Evolutionary conservation across 2,888 invertebrate species (phyloP).

Genomic region (Pterostichus niger): DNA sequence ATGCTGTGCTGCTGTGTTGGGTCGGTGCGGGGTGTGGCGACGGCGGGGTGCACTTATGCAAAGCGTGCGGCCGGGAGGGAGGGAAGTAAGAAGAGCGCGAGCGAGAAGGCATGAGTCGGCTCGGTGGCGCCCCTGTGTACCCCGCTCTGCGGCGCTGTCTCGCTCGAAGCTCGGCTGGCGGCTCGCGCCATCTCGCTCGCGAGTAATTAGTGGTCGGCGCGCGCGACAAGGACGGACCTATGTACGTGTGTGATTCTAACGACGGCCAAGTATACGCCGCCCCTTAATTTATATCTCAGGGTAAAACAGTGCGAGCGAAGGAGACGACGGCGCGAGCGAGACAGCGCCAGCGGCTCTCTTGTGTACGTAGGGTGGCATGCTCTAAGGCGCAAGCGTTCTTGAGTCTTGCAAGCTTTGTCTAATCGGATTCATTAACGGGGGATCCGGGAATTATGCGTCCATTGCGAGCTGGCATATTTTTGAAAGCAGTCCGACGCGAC

Average conservation of each 20-base stretch:
- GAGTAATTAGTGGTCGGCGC: slow-evolving; percentile 77
- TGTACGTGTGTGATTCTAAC: slow-evolving; percentile 77
- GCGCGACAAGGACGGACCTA: slow-evolving; percentile 59
- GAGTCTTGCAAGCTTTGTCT: slow-evolving; percentile 78
- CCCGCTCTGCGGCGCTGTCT: background rate
- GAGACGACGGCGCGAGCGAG: slow-evolving; percentile 63
- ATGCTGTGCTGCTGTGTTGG: too few relatives aligned
- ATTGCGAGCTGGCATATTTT: slow-evolving; percentile 79
- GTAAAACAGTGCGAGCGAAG: slow-evolving; percentile 77
- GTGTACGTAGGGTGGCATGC: slow-evolving; percentile 67
- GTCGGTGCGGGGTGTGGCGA: background rate
- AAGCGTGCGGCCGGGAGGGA: slow-evolving; percentile 54
- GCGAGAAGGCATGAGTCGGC: slow-evolving; percentile 70
- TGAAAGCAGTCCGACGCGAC: slow-evolving; percentile 75
- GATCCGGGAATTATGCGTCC: slow-evolving; percentile 80
- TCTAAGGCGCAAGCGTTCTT: slow-evolving; percentile 77
- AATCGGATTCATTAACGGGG: slow-evolving; percentile 82
- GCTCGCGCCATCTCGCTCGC: slow-evolving; percentile 11
- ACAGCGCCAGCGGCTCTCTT: slow-evolving; percentile 70
- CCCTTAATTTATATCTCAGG: slow-evolving; percentile 78
- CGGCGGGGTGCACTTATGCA: slow-evolving; percentile 61
- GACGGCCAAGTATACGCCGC: slow-evolving; percentile 77
- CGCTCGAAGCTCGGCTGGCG: background rate
- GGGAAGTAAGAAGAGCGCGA: slow-evolving; percentile 70
- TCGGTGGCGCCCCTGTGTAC: background rate